phyloP scores from a whole-genome alignment of 2,797 vertebrate genomes.

The Coranthus polyacanthus region DNA sequence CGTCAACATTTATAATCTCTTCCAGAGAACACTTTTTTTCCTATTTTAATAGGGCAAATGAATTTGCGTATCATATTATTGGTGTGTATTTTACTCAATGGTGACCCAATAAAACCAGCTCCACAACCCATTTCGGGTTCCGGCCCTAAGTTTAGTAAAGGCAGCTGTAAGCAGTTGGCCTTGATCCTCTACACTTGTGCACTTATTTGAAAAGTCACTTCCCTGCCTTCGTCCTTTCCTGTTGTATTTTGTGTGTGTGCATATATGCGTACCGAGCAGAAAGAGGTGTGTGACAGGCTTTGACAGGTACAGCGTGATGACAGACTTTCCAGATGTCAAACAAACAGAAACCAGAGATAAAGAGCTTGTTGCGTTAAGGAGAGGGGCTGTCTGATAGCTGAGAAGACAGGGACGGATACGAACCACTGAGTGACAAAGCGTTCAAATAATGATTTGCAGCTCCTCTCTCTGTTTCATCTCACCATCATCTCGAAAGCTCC shows the following conservation, averaged over 20 bases:
- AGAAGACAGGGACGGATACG: constrained; percentile 17
- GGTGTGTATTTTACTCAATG: too few species aligned
- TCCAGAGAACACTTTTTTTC: too few species aligned
- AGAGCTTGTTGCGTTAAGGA: constrained; percentile 19
- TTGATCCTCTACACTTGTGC: too few species aligned
- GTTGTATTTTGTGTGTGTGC: constrained; percentile 15
- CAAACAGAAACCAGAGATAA: constrained; percentile 66
- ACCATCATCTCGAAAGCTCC: constrained; percentile 1
- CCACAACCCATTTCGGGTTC: too few species aligned
- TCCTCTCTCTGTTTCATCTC: constrained; percentile 3
- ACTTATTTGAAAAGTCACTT: too few species aligned
- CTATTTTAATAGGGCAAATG: too few species aligned
- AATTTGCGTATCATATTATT: too few species aligned
- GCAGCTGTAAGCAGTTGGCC: too few species aligned
- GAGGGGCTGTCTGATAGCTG: constrained; percentile 46
- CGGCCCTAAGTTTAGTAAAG: too few species aligned
- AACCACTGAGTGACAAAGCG: constrained; percentile 55
- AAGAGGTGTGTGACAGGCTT: constrained; percentile 71
- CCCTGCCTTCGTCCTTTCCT: background rate
- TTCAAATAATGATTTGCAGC: constrained; percentile 41
- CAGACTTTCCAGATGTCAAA: constrained; percentile 75
- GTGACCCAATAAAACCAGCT: too few species aligned
- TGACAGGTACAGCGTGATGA: constrained; percentile 69
- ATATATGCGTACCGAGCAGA: constrained; percentile 35
- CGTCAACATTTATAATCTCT: too few species aligned